These are phyloP conservation scores for Trematocara unimaculatum DNA, from an alignment of 2,113 vertebrate species.

Conservation along the genomic window DNA sequence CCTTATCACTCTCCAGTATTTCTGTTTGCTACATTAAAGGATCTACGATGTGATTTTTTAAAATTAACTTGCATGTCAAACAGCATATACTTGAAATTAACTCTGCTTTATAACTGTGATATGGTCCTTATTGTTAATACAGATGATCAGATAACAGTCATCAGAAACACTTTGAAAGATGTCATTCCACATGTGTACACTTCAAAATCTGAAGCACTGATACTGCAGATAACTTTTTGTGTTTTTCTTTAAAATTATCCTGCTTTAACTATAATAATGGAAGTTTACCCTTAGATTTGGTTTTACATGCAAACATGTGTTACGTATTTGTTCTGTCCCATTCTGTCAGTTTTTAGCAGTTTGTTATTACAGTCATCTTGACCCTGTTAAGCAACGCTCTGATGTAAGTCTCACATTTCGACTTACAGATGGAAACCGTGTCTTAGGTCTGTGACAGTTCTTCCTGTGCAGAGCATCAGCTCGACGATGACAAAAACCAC, in stretches of 20 bases:
- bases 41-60: accelerated
- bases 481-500: background rate
- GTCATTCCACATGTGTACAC: background rate
- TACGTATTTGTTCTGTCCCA: background rate
- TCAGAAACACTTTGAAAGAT: background rate
- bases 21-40: background rate
- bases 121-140: background rate
- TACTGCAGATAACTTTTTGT: background rate
- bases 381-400: background rate
- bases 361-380: background rate
- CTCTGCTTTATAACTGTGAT: background rate
- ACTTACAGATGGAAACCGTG: background rate
- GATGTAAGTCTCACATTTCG: background rate
- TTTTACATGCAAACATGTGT: background rate
- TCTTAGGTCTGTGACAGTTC: background rate
- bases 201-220: background rate
- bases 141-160: background rate
- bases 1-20: background rate
- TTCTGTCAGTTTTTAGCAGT: background rate
- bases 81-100: background rate
- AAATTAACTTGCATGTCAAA: background rate
- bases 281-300: background rate
- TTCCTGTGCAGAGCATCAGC: background rate
- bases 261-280: background rate
- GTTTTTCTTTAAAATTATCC: background rate